Evolutionary conservation across 2,113 vertebrate species (phyloP).

Genomic region (Megaleporinus macrocephalus): DNA sequence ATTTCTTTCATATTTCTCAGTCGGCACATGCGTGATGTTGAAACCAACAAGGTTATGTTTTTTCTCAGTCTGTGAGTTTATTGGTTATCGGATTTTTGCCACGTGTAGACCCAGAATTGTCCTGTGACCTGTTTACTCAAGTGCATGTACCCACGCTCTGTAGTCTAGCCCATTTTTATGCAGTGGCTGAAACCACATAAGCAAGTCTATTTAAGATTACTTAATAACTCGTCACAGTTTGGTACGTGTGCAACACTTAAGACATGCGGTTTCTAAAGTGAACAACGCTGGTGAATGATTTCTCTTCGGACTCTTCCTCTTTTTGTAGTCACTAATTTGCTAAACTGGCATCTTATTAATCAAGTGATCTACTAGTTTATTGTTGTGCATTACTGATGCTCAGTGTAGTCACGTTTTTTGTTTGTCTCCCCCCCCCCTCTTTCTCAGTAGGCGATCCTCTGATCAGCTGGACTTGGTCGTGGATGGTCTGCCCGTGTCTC

Average conservation of each 20-base stretch:
- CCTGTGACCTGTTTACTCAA: no score
- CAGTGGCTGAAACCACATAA: background rate
- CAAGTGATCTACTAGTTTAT: background rate
- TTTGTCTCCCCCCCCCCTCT: no score
- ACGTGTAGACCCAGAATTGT: no score
- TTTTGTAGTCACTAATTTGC: background rate
- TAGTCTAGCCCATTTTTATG: no score
- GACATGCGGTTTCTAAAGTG: background rate
- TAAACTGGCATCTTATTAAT: background rate
- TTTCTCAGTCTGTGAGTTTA: no score
- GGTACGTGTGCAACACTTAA: background rate
- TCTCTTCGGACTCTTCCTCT: background rate
- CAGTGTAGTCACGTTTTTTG: background rate
- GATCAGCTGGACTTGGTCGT: conserved; percentile 79
- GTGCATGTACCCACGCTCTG: no score
- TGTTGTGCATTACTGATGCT: background rate
- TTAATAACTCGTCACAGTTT: background rate
- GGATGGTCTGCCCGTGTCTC: conserved; percentile 68
- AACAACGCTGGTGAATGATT: background rate
- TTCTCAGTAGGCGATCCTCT: conserved; percentile 69
- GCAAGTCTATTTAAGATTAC: background rate
- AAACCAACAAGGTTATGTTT: no score
- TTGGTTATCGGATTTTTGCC: no score
- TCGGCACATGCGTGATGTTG: no score
- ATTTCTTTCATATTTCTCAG: no score